Evolutionary conservation across 2,888 invertebrate genomes (phyloP), one percentile per base, ranked within the genome.

Genomic region (Micropterix aruncella): DNA sequence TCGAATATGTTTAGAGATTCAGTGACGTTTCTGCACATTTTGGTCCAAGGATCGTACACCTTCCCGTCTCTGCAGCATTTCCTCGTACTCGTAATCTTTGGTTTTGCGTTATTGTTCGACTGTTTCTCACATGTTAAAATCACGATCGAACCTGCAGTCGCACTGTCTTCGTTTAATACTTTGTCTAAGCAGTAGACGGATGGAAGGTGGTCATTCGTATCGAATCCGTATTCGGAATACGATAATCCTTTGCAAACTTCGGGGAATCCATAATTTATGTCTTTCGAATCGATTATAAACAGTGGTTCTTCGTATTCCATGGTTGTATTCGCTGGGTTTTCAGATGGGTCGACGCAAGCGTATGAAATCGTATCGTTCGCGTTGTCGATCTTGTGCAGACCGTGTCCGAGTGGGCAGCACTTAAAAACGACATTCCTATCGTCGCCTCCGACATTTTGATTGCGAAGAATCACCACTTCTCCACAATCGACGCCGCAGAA

Each of bases 11-110:
- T 16, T 45, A 46, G 55, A 27, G 52, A 49, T n/a, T 45, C 38
- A 9, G 49, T 47, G 45, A 50, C 52, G 4, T 53, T 46, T 52
- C 58, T 60, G 51, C 70, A 70, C 18, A 55, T 49, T 52, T 68
- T 69, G 46, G 55, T 55, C 12, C 53, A 47, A 9, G 53, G 50
- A 47, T 70, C 67, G 48, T 66, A 71, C 39, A 53, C 57, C 50
- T 66, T 57, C 16, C 63, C 63, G 41, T 49, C 55, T 7, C 59
- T 60, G 53, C 71, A 71, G 54, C 71, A 71, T 55, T 70, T 71
- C 16, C 60, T 55, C 19, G 70, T 53, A 43, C 60, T 57, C 45
- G 59, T 46, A n/a, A 46, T 17, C 18, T 7, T 43, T 15, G 16
- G 16, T 38, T 38, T 16, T 14, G 15, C 5, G 5, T 12, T 16